phyloP scores from a whole-genome alignment of 2,888 invertebrate species.

The Xylocampa areola region DNA sequence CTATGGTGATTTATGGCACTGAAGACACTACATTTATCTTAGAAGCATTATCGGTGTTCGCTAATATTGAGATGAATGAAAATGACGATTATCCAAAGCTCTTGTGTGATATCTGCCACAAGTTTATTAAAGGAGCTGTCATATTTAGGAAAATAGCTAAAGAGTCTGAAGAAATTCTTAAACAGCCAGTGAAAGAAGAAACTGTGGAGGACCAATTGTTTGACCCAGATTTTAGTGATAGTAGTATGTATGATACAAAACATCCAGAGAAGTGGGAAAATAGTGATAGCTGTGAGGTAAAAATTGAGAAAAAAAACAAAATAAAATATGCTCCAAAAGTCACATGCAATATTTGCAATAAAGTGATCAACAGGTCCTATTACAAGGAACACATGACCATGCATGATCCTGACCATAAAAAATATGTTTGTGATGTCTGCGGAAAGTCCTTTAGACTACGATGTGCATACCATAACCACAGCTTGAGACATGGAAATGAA shows the following conservation, averaged over 20 bases:
- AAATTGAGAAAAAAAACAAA: slow-evolving; percentile 57
- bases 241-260: slow-evolving; percentile 50
- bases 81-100: slow-evolving; percentile 71
- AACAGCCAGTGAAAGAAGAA: slow-evolving; percentile 62
- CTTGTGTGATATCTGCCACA: slow-evolving; percentile 72
- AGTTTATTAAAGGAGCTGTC: slow-evolving; percentile 73
- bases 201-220: slow-evolving; percentile 34
- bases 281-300: slow-evolving; percentile 36
- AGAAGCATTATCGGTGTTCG: slow-evolving; percentile 40
- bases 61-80: slow-evolving; percentile 66
- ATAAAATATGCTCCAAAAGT: slow-evolving; percentile 64
- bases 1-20: slow-evolving; percentile 55
- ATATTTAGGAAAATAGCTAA: slow-evolving; percentile 74
- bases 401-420: slow-evolving; percentile 75
- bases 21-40: slow-evolving; percentile 18
- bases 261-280: slow-evolving; percentile 48
- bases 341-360: slow-evolving; percentile 69
- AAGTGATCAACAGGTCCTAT: slow-evolving; percentile 71
- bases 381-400: slow-evolving; percentile 75
- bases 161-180: slow-evolving; percentile 67
- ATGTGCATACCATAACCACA: slow-evolving; percentile 76
- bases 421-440: slow-evolving; percentile 77
- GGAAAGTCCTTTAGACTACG: slow-evolving; percentile 74
- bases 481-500: slow-evolving; percentile 70
- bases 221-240: slow-evolving; percentile 58